These are phyloP conservation scores for Puffinus mauretanicus DNA, from an alignment of 2,113 vertebrate genomes.

Conservation along the genomic window DNA sequence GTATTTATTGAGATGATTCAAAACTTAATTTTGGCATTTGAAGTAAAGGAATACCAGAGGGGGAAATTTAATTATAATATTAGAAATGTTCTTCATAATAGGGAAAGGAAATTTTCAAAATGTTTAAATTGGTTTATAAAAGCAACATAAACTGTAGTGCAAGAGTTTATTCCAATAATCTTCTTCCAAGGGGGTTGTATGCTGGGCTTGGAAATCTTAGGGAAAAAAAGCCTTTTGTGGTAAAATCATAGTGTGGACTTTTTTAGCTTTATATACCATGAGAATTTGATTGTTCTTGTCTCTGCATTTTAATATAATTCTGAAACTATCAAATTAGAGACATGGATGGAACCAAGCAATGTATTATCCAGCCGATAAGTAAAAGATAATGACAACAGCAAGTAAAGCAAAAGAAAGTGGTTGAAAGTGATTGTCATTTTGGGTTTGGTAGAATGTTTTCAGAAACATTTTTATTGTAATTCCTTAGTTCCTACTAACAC, in stretches of 20 bases:
- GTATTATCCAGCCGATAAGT: neutral
- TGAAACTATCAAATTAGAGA: neutral
- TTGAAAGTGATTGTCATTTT: neutral
- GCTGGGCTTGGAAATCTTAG: neutral
- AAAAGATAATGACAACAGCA: neutral
- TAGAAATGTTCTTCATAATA: neutral
- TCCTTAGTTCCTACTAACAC: neutral
- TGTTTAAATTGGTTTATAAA: neutral
- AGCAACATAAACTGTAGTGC: neutral
- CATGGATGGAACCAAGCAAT: neutral
- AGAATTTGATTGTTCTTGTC: neutral
- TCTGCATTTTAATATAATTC: neutral
- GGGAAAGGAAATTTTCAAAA: rapidly evolving
- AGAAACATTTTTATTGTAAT: neutral
- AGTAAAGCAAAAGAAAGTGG: neutral
- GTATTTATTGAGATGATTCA: neutral
- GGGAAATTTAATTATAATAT: neutral
- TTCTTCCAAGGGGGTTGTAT: rapidly evolving
- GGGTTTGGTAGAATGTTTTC: neutral
- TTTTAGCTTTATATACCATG: neutral
- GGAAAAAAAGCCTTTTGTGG: rapidly evolving
- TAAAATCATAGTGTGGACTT: neutral
- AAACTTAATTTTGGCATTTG: neutral
- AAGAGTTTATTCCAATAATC: neutral
- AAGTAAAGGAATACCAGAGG: neutral